These are phyloP conservation scores for Oceanites oceanicus DNA, from an alignment of 2,113 vertebrate species.

Conservation along the genomic window DNA sequence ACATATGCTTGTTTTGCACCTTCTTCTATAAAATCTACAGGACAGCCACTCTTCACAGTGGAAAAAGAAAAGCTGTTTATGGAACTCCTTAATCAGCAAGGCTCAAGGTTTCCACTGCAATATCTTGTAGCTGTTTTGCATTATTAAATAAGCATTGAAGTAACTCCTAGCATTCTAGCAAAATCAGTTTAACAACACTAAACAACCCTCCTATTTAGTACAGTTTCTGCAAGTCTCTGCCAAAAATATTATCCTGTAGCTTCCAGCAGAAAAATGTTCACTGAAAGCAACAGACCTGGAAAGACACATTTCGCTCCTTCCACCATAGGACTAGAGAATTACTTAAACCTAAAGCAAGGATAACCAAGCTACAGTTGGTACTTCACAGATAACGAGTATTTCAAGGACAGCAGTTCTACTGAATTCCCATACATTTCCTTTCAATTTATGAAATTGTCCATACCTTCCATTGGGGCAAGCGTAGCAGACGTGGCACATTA, in stretches of 20 bases:
- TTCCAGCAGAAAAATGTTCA: background rate
- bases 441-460: background rate
- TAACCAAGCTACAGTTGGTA: background rate
- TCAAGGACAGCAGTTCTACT: background rate
- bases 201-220: background rate
- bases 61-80: background rate
- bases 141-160: background rate
- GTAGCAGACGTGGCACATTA: constrained; percentile 85
- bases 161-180: background rate
- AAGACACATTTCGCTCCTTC: background rate
- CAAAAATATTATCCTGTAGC: background rate
- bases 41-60: background rate
- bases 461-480: constrained; percentile 98
- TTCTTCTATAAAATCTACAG: background rate
- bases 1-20: background rate
- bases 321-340: background rate
- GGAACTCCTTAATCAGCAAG: background rate
- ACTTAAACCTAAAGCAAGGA: background rate
- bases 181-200: background rate
- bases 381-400: background rate
- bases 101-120: background rate
- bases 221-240: background rate
- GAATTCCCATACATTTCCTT: background rate
- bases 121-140: background rate
- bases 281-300: background rate